phyloP scores from a whole-genome alignment of 1,140 invertebrate genomes.

The Bombus cullumanus region DNA sequence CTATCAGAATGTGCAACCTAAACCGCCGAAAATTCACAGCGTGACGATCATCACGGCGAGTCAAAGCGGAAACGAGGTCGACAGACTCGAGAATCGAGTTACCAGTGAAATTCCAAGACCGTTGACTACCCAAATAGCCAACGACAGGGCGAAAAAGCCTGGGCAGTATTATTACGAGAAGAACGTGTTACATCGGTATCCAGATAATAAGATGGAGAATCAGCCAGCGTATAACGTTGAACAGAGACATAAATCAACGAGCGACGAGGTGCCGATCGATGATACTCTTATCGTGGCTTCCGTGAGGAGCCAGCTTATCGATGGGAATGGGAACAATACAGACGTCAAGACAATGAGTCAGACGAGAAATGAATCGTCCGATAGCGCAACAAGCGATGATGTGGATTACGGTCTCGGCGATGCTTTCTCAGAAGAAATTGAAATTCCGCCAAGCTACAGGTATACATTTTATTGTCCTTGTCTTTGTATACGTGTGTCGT shows the following conservation, averaged over 20 bases:
- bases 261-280: neutral
- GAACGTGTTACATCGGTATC: slow-evolving; percentile 83
- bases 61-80: slow-evolving; percentile 14
- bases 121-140: neutral
- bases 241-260: neutral
- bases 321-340: neutral
- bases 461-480: slow-evolving; percentile 27
- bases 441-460: slow-evolving; percentile 1
- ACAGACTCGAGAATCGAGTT: slow-evolving; percentile 8
- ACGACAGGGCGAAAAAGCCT: slow-evolving; percentile 37
- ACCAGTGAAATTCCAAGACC: slow-evolving; percentile 58
- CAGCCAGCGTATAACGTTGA: neutral
- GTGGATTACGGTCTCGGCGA: neutral
- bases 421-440: neutral
- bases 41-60: slow-evolving; percentile 50
- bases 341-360: neutral
- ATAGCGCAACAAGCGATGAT: neutral
- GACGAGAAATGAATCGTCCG: neutral
- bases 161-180: slow-evolving; percentile 84
- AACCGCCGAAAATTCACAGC: slow-evolving; percentile 53
- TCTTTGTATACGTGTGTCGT: no score
- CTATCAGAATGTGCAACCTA: slow-evolving; percentile 18
- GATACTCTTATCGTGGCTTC: neutral
- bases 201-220: slow-evolving; percentile 71
- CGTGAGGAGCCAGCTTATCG: neutral